Evolutionary conservation across 1,140 invertebrate genomes (phyloP).

Genomic region (Helicoverpa zea): DNA sequence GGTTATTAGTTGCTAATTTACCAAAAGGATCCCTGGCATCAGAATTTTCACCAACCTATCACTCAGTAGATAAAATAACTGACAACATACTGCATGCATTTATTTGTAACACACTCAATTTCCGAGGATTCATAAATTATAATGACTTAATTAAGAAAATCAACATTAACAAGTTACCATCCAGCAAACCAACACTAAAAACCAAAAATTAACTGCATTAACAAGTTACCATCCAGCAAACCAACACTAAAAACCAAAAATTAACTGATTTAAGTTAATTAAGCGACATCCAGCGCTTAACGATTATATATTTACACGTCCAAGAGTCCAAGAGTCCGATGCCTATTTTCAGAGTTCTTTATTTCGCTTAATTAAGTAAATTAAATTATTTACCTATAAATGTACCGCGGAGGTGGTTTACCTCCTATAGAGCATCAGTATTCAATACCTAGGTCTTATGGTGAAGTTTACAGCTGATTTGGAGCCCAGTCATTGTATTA

Average conservation of each 20-base stretch:
- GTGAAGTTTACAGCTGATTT: slow-evolving; percentile 45
- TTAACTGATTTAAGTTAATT: slow-evolving; percentile 14
- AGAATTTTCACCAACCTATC: no score
- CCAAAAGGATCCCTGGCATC: no score
- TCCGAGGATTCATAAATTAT: no score
- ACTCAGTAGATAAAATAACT: no score
- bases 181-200: no score
- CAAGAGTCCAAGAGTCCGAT: no score
- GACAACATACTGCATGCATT: no score
- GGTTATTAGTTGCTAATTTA: no score
- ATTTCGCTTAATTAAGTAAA: slow-evolving; percentile 1
- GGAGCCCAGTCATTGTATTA: slow-evolving; percentile 62
- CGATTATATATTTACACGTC: slow-evolving; percentile 13
- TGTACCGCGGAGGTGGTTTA: not conserved
- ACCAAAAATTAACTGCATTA: not conserved
- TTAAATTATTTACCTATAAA: slow-evolving; percentile 11
- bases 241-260: not conserved
- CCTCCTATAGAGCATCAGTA: slow-evolving; percentile 24
- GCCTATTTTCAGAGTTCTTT: not conserved
- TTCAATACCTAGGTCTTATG: slow-evolving; percentile 41
- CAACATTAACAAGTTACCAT: no score
- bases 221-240: no score
- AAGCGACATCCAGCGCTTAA: not conserved
- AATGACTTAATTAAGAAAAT: no score
- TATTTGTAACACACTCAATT: no score